phyloP scores from a whole-genome alignment of 1,140 invertebrate genomes.

The Lepidurus packardi region DNA sequence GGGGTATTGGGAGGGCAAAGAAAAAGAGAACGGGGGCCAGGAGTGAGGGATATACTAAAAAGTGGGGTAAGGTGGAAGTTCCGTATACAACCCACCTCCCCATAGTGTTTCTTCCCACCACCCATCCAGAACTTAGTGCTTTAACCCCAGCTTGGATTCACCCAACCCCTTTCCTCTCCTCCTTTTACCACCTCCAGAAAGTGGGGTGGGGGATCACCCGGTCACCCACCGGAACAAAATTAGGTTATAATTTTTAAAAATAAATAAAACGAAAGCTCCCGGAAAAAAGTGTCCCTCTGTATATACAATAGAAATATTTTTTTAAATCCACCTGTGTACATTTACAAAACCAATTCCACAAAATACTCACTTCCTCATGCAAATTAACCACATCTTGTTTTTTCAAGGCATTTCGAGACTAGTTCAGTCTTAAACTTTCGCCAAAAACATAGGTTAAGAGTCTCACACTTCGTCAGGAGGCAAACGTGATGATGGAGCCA shows the following conservation, averaged over 20 bases:
- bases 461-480: neutral
- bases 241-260: neutral
- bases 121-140: neutral
- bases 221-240: conserved; percentile 9
- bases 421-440: neutral
- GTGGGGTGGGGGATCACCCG: neutral
- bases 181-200: neutral
- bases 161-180: neutral
- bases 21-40: neutral
- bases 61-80: conserved; percentile 21
- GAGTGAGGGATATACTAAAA: conserved; percentile 4
- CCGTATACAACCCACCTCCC: neutral
- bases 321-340: no score
- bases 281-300: no score
- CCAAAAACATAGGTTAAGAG: neutral
- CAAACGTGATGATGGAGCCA: neutral
- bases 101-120: neutral
- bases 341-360: no score
- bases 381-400: no score
- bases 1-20: conserved; percentile 8
- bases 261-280: neutral
- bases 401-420: neutral
- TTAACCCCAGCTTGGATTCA: neutral
- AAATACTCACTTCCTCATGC: no score
- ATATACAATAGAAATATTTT: no score